Percentiles rank a stretch among this genome's conserved stretches.
These are phyloP conservation scores for Equus quagga DNA, from an alignment of 2,113 vertebrate species.

Conservation along the genomic window DNA sequence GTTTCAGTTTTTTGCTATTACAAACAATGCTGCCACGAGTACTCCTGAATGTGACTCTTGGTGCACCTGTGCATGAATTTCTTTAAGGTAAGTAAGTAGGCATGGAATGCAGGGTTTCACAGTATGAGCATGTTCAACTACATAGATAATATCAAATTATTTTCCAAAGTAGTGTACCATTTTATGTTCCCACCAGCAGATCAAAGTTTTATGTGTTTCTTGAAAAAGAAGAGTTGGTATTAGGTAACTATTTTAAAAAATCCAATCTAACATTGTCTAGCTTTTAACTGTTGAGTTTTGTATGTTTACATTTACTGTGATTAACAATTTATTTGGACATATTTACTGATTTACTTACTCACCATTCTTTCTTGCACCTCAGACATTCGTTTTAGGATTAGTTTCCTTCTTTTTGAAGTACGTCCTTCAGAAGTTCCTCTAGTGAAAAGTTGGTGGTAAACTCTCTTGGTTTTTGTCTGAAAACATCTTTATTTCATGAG, in stretches of 20 bases:
- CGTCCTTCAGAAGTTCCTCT: background rate
- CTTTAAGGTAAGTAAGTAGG: background rate
- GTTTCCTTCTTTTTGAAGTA: conserved; percentile 13
- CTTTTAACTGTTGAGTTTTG: conserved; percentile 29
- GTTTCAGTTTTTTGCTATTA: background rate
- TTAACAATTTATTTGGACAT: background rate
- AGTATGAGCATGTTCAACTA: background rate
- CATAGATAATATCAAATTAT: background rate
- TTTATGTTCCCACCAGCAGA: background rate
- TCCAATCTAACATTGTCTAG: conserved; percentile 16
- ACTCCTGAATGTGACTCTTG: background rate
- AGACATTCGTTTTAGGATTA: background rate
- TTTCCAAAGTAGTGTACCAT: background rate
- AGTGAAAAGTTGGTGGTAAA: background rate
- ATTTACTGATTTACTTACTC: background rate
- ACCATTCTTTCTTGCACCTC: background rate
- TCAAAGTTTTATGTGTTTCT: background rate
- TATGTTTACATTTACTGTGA: conserved; percentile 34
- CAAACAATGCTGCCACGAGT: background rate
- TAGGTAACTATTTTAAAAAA: background rate
- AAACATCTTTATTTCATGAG: conserved; percentile 41
- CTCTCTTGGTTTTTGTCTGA: background rate
- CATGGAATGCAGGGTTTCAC: background rate
- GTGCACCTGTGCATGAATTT: background rate
- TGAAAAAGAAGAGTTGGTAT: conserved; percentile 23